phyloP scores from a whole-genome alignment of 2,888 invertebrate genomes.

The Cosmia pyralina region DNA sequence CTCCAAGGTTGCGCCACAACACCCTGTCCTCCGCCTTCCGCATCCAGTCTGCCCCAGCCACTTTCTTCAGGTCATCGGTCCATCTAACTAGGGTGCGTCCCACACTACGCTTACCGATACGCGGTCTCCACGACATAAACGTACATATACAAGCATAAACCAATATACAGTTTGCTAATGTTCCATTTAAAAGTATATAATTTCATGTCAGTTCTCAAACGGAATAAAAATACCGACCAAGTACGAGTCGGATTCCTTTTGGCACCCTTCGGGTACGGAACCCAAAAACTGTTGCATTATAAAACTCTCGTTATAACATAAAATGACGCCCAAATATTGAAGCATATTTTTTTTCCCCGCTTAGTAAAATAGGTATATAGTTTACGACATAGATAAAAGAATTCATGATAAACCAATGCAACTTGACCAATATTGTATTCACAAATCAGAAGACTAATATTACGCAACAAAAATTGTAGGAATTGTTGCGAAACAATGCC shows the following conservation, averaged over 20 bases:
- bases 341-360: not conserved
- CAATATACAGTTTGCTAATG: not conserved
- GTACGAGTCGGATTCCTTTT: no score
- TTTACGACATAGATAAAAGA: constrained; percentile 58
- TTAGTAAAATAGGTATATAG: constrained; percentile 17
- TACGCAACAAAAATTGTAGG: constrained; percentile 57
- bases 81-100: no score
- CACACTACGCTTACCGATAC: no score
- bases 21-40: no score
- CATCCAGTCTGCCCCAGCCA: no score
- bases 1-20: no score
- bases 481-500: constrained; percentile 80
- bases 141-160: not conserved
- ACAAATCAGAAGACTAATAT: constrained; percentile 54
- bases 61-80: no score
- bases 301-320: not conserved
- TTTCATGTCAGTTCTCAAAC: not conserved
- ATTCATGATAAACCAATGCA: constrained; percentile 56
- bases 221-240: not conserved
- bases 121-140: no score
- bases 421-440: constrained; percentile 54
- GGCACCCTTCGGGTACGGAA: no score
- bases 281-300: not conserved
- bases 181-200: not conserved
- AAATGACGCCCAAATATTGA: constrained; percentile 1